A percentile compares a stretch with the other conserved stretches of the same genome.
These are phyloP conservation scores for Sarcophaga bullata DNA, from an alignment of 1,140 invertebrate species.

Conservation along the genomic window DNA sequence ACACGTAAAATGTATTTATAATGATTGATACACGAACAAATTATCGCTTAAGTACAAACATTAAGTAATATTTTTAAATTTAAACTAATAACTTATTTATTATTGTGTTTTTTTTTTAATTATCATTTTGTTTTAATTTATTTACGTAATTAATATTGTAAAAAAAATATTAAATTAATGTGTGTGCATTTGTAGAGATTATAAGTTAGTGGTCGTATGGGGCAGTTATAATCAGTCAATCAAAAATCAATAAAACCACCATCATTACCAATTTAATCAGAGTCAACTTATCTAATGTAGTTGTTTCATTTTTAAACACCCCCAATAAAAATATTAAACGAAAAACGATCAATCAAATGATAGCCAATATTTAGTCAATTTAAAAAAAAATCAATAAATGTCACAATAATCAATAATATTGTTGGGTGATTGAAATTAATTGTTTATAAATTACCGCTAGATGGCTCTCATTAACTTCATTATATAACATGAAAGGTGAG, in stretches of 20 bases:
- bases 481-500: too few species aligned
- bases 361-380: conserved; percentile 7
- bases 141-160: not conserved
- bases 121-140: not conserved
- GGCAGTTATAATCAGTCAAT: not conserved
- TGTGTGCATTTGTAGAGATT: too few species aligned
- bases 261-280: conserved; percentile 4
- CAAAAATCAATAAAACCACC: conserved; percentile 1
- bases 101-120: not conserved
- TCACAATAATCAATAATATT: too few species aligned
- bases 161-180: not conserved
- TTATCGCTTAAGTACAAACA: too few species aligned
- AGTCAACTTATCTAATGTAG: not conserved
- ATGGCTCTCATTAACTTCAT: too few species aligned
- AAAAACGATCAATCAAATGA: conserved; percentile 36
- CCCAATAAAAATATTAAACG: conserved; percentile 31
- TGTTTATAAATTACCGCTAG: too few species aligned
- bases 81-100: not conserved
- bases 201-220: too few species aligned
- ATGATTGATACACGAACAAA: too few species aligned
- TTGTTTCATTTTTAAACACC: conserved; percentile 22
- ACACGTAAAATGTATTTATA: too few species aligned
- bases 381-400: too few species aligned
- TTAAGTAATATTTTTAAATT: not conserved
- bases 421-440: too few species aligned